phyloP scores from a whole-genome alignment of 1,140 invertebrate species.

The Drosophila tristis region DNA sequence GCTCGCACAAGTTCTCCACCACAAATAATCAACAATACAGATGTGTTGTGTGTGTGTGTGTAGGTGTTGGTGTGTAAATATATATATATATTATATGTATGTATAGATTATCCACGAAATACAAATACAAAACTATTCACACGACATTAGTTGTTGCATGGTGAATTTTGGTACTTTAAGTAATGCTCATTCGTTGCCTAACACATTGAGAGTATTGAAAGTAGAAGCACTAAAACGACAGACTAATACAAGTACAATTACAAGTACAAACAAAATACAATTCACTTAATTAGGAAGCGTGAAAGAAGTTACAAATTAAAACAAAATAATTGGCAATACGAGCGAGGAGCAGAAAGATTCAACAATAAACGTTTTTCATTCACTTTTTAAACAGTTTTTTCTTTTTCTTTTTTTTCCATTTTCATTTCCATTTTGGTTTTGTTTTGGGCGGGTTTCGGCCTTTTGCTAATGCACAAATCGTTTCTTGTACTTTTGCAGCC shows the following conservation, averaged over 20 bases:
- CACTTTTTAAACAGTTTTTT: constrained; percentile 38
- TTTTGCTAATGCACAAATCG: constrained; percentile 75
- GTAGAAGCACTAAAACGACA: constrained; percentile 41
- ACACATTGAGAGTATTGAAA: constrained; percentile 73
- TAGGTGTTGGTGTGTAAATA: constrained; percentile 12
- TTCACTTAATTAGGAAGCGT: constrained; percentile 53
- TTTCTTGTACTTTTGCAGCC: constrained; percentile 72
- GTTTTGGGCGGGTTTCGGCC: constrained; percentile 73
- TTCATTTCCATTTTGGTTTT: constrained; percentile 46
- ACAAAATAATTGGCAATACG: constrained; percentile 80
- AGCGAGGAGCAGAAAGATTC: constrained; percentile 77
- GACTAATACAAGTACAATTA: constrained; percentile 59
- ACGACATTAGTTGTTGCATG: constrained; percentile 33
- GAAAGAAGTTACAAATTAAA: constrained; percentile 50
- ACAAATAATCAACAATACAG: constrained; percentile 57
- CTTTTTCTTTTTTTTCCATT: constrained; percentile 22
- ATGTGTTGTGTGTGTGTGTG: constrained; percentile 13
- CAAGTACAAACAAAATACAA: constrained; percentile 51
- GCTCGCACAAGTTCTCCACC: constrained; percentile 54
- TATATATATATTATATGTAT: constrained; percentile 34
- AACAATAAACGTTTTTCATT: constrained; percentile 62
- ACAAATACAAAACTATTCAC: constrained; percentile 42
- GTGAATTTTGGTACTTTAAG: constrained; percentile 69
- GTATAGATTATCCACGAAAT: constrained; percentile 39
- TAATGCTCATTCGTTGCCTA: constrained; percentile 74